Evolutionary conservation across 2,797 vertebrate genomes (phyloP), one percentile per base, ranked within the genome.

Genomic region (Epinephelus malabaricus): DNA sequence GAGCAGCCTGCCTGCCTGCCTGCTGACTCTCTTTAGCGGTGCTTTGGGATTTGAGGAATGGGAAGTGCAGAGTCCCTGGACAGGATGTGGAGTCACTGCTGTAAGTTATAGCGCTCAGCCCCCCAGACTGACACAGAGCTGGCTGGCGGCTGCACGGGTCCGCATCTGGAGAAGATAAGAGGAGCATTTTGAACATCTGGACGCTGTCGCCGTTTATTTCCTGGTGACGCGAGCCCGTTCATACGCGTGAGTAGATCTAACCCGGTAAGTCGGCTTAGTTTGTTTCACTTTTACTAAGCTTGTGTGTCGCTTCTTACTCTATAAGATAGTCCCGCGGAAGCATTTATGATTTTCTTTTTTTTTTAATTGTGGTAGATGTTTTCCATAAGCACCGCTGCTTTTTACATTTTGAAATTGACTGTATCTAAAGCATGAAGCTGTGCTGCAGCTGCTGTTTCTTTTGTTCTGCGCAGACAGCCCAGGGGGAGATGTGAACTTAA

Each of bases 31-130:
- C 25, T 59, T 34, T 6, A 40, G 49, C 18, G 63, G 21, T 56
- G 62, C 43, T 86, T 64, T 75, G 82, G 86, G 91, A 84, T 81
- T 83, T 84, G 65, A 50, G 87, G 87, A 92, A 92, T 94, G 92
- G 92, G 93, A 94, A 92, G 89, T 91, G 69, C 82, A 74, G 69
- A 85, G 69, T 75, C 90, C 77, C 47, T 70, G 75, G 80, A 91
- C 93, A 94, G 94, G 94, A 94, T 94, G 92, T 94, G 77, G 85
- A 88, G 69, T 89, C 87, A 69, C 60, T 62, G 49, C 81, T 51
- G 78, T 17, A 43, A 43, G 40, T 43, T 43, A 43, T 12, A 56
- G 79, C 73, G 25, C 2, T 46, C 78, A 76, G 69, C 84, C 83
- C 61, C 76, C 23, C 15, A 51, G 0, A 66, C 66, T 23, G 61